These are phyloP conservation scores for Poicephalus meyeri DNA, from an alignment of 2,113 vertebrate species.

Conservation along the genomic window DNA sequence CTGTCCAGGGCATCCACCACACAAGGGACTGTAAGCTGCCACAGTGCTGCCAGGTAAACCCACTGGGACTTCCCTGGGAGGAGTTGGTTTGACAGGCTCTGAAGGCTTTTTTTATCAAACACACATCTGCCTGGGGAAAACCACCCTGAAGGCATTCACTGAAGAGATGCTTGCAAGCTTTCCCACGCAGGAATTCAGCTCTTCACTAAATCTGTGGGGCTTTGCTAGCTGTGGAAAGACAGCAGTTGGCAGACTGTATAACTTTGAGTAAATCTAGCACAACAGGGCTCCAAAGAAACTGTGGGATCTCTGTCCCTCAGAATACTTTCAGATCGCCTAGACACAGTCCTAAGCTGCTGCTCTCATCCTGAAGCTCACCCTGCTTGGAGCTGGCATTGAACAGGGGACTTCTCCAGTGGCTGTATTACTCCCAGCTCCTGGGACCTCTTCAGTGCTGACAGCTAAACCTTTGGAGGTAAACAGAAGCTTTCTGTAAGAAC, in stretches of 20 bases:
- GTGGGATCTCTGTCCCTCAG: background rate
- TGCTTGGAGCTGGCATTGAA: background rate
- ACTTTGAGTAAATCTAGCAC: background rate
- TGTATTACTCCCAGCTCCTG: background rate
- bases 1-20: background rate
- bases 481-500: background rate
- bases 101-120: background rate
- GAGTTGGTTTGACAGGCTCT: background rate
- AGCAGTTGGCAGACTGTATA: background rate
- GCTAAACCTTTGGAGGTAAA: background rate
- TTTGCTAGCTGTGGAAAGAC: background rate
- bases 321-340: background rate
- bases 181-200: background rate
- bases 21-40: background rate
- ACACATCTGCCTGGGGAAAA: background rate
- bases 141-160: background rate
- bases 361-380: background rate
- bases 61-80: background rate
- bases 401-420: background rate
- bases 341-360: background rate
- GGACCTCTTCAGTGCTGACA: background rate
- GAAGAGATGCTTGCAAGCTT: background rate
- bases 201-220: background rate
- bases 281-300: background rate
- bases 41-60: background rate